A percentile compares a stretch with the other conserved stretches of the same genome.
Conservation (phyloP, 53 echinoderm and acorn worm genomes). For the Echinarachnius parma region DNA sequence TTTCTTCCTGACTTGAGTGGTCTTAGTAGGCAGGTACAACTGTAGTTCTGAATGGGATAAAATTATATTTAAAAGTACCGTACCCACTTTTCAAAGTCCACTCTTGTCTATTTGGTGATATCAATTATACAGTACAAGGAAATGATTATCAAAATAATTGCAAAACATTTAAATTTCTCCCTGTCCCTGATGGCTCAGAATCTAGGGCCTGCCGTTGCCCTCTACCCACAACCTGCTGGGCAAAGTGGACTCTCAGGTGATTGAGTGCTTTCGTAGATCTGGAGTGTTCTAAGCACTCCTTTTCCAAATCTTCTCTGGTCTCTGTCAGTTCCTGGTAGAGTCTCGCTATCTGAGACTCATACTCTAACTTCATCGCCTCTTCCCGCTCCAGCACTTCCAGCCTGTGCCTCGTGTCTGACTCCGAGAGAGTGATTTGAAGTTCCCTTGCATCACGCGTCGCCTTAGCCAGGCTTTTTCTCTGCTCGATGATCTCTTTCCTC, state of each 20-base stretch:
- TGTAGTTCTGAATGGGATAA: too few species aligned
- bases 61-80: too few species aligned
- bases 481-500: conserved; percentile 42
- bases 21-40: too few species aligned
- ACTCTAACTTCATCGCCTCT: conserved; percentile 59
- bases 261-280: conserved; percentile 58
- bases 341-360: conserved; percentile 55
- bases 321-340: conserved; percentile 63
- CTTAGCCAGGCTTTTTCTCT: conserved; percentile 27
- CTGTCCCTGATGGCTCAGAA: neutral
- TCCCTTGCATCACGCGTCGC: conserved; percentile 30
- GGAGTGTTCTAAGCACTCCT: conserved; percentile 53
- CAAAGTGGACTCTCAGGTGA: conserved; percentile 70
- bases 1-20: too few species aligned
- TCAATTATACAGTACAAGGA: too few species aligned
- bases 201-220: neutral
- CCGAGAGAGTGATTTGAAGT: conserved; percentile 43
- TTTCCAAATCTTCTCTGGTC: conserved; percentile 49
- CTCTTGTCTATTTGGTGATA: too few species aligned
- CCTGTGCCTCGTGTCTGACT: conserved; percentile 32
- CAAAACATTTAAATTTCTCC: neutral
- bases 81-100: too few species aligned
- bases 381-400: conserved; percentile 54
- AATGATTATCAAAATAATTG: conserved; percentile 19
- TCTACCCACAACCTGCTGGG: conserved; percentile 6